A percentile compares a stretch with the other conserved stretches of the same genome.
Evolutionary conservation across 2,888 invertebrate species (phyloP).

Genomic region (Crepidodera aurea): DNA sequence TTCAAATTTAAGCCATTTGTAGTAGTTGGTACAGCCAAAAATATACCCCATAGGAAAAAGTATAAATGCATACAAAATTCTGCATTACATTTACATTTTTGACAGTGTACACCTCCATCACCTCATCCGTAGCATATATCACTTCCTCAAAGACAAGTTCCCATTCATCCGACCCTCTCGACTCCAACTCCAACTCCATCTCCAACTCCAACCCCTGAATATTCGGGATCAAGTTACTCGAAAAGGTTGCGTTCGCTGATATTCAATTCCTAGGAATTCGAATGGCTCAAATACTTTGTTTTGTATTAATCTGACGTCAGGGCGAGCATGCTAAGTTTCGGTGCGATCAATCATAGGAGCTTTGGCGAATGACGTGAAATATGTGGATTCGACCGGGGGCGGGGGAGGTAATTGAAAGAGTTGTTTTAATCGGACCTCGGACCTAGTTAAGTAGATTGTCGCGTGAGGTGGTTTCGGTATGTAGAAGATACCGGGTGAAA

Average conservation of each 20-base stretch:
- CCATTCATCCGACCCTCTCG: constrained; percentile 1
- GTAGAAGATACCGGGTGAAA: neutral
- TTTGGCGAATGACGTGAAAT: constrained; percentile 41
- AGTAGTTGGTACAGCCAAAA: no score
- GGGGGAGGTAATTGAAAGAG: constrained; percentile 38
- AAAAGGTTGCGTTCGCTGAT: constrained; percentile 8
- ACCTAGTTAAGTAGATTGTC: constrained; percentile 37
- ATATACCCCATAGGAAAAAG: no score
- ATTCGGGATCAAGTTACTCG: constrained; percentile 2
- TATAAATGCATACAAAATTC: no score
- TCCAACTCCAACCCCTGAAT: neutral
- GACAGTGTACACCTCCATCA: neutral
- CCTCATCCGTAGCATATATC: neutral
- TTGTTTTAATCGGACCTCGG: constrained; percentile 35
- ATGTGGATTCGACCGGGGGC: no score
- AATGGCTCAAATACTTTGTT: constrained; percentile 13
- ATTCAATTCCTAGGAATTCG: constrained; percentile 4
- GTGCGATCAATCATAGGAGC: constrained; percentile 39
- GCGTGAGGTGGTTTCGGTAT: constrained; percentile 27
- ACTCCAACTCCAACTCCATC: neutral
- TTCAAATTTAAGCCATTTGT: no score
- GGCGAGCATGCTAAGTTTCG: constrained; percentile 10
- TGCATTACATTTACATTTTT: neutral
- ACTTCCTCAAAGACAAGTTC: neutral
- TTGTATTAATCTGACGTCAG: neutral